Evolutionary conservation across 35 echinoderm and acorn worm species (phyloP), one percentile per base, ranked within the genome.

Genomic region (Apostichopus californicus): DNA sequence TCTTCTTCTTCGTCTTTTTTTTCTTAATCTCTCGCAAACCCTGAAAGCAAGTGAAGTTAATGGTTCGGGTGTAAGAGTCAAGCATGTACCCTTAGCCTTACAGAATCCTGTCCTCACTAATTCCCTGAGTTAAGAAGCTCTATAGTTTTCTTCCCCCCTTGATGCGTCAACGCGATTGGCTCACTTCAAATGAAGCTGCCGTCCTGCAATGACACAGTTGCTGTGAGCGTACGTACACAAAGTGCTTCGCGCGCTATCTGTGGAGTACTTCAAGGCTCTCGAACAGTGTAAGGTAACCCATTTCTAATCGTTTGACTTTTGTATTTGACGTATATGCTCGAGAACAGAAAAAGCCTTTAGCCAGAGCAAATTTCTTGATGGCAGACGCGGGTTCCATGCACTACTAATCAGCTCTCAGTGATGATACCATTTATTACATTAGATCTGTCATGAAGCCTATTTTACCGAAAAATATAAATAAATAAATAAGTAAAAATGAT

Each of bases 81-180:
- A 75, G 71, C 71, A 75, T 18, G 71, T 22, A 75, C 12, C 7
- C 17, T 18, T 75, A 18, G n/a, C 14, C 71, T 75, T 75, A n/a
- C 71, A 75, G 18, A 75, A 75, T 75, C 17, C 71, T 18, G 17
- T 75, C 64, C 34, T 68, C 11, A 14, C 71, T 75, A 75, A 75
- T 75, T 75, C 71, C 71, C 71, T 18, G 21, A 75, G 71, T 75
- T 75, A 75, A 75, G 71, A 75, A 75, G 71, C 71, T 18, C 15
- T n/a, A 22, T n/a, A 75, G 13, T 75, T 15, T 68, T 4, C 3
- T 46, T 13, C n/a, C 71, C 8, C 12, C 58, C 58, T 61, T 12
- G 71, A 75, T 75, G 71, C 15, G 71, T 75, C n/a, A 22, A 75
- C 71, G 15, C 71, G 15, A 75, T 75, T 75, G 71, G 71, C n/a